Evolutionary conservation across 2,113 vertebrate genomes (phyloP).

Genomic region (Ammodytes dubius): DNA sequence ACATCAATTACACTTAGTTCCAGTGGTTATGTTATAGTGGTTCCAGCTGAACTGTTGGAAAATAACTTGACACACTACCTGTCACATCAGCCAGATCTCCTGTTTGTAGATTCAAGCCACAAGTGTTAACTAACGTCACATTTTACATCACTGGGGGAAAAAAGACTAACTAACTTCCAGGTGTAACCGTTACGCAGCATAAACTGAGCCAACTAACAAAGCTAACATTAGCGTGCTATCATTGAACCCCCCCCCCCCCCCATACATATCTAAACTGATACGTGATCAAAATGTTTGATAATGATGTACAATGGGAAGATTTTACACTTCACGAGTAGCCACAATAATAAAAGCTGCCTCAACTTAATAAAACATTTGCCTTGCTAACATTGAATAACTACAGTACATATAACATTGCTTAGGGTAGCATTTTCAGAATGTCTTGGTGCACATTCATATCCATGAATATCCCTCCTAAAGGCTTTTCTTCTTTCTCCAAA

Average conservation of each 20-base stretch:
- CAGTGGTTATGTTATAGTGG: not conserved
- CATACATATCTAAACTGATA: not conserved
- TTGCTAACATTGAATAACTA: not conserved
- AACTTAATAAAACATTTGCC: not conserved
- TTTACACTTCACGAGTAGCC: not conserved
- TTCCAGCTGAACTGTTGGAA: no score
- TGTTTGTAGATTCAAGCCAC: no score
- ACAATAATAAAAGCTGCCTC: not conserved
- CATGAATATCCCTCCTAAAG: not conserved
- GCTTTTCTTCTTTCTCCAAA: conserved; percentile 11
- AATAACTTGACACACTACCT: no score
- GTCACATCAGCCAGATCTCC: no score
- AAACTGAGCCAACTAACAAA: not conserved
- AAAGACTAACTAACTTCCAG: not conserved
- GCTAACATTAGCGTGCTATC: not conserved
- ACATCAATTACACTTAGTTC: not conserved
- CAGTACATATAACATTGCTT: not conserved
- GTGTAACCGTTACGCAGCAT: not conserved
- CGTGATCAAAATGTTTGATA: not conserved
- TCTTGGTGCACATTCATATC: not conserved
- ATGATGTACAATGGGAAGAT: not conserved
- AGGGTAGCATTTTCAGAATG: not conserved
- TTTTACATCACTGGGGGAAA: not conserved
- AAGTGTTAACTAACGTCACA: no score
- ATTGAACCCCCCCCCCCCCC: no score